Percentiles rank a stretch among this genome's conserved stretches.
Conservation (phyloP, 2,113 vertebrate species). For the Tachysurus fulvidraco region DNA sequence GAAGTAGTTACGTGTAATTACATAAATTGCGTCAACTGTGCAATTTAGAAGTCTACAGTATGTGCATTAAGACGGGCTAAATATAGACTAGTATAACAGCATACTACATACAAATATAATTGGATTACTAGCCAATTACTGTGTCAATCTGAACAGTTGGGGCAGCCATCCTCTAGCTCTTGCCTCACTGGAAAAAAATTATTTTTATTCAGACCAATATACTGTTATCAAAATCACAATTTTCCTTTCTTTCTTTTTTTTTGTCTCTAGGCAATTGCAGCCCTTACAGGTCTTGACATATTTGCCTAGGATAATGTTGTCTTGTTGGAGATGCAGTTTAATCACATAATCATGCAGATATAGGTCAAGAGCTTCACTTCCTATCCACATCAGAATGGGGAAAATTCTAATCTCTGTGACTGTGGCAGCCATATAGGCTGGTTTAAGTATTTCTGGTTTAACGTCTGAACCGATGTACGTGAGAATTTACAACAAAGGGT, state of each 20-base stretch:
- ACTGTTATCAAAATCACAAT: background rate
- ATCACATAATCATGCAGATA: background rate
- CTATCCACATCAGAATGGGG: background rate
- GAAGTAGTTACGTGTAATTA: background rate
- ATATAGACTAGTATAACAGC: background rate
- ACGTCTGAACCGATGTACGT: background rate
- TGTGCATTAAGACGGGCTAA: too few species aligned
- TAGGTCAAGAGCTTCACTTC: background rate
- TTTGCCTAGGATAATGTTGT: background rate
- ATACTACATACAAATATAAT: background rate
- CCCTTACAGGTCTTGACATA: background rate
- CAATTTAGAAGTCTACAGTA: background rate
- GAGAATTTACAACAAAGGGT: background rate
- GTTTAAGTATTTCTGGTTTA: background rate
- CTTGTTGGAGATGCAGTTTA: background rate
- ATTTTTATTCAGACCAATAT: background rate
- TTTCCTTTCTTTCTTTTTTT: background rate
- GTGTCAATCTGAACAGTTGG: conserved; percentile 50
- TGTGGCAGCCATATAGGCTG: background rate
- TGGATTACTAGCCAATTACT: conserved; percentile 42
- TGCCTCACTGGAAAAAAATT: background rate
- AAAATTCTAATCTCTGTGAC: background rate
- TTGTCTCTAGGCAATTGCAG: background rate
- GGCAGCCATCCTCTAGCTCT: conserved; percentile 53
- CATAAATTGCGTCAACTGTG: background rate